These are phyloP conservation scores for Trachymyrmex septentrionalis DNA, from an alignment of 1,140 invertebrate genomes.

Conservation along the genomic window DNA sequence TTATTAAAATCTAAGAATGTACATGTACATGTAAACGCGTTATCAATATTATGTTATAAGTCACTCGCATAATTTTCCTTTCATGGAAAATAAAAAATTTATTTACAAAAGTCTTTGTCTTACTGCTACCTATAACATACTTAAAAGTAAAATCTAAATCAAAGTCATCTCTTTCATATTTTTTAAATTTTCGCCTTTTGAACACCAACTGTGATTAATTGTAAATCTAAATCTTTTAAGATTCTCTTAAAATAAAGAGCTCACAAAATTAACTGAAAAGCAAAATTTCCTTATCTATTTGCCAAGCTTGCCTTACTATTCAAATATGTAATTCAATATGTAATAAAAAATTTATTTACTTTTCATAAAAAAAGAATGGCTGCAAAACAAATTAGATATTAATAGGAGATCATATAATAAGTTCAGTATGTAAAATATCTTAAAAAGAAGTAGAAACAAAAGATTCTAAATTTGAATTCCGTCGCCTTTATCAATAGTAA, in stretches of 20 bases:
- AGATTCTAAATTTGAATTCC: too few relatives aligned
- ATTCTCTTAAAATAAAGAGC: conserved; percentile 9
- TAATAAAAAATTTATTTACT: not conserved
- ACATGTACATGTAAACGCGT: not conserved
- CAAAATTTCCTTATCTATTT: conserved; percentile 3
- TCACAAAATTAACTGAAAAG: not conserved
- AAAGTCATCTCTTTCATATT: not conserved
- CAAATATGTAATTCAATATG: not conserved
- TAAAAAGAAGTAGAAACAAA: too few relatives aligned
- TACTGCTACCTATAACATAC: not conserved
- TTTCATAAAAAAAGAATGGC: too few relatives aligned
- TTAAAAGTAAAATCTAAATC: not conserved
- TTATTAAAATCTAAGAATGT: conserved; percentile 24
- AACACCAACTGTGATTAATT: not conserved
- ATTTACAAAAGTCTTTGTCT: too few relatives aligned
- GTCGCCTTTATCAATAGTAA: not conserved
- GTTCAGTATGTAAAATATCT: too few relatives aligned
- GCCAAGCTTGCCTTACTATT: not conserved
- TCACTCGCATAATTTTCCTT: not conserved
- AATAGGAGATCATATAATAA: too few relatives aligned
- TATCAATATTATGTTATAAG: not conserved
- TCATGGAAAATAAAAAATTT: not conserved
- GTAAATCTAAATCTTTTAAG: not conserved
- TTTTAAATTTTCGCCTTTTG: not conserved
- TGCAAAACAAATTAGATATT: too few relatives aligned